Conservation (phyloP, 2,888 invertebrate species). For the Halictus quadricinctus region DNA sequence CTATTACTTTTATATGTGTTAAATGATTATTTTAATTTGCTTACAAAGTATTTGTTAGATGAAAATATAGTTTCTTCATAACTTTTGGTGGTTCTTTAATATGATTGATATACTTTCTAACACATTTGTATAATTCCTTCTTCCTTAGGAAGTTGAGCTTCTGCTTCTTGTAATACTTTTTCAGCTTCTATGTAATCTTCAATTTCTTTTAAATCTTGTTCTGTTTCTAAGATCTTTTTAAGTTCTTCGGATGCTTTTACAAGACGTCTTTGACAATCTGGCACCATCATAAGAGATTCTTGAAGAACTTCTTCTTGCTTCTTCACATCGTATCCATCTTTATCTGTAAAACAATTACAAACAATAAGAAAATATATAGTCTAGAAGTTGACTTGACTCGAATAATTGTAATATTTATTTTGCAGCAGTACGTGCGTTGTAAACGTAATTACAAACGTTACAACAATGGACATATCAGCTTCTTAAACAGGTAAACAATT, state of each 20-base stretch:
- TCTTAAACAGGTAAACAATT: not conserved
- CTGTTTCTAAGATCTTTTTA: conserved; percentile 88
- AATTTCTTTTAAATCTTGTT: conserved; percentile 89
- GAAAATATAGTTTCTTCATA: conserved; percentile 51
- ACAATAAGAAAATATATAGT: not conserved
- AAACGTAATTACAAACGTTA: not conserved
- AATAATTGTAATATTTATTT: not conserved
- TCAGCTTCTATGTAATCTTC: conserved; percentile 89
- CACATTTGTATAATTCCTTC: conserved; percentile 69
- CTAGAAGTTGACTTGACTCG: not conserved
- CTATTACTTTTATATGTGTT: conserved; percentile 33
- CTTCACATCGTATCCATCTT: conserved; percentile 90
- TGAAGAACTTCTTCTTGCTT: conserved; percentile 95
- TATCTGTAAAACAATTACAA: conserved; percentile 81
- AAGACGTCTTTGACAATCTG: conserved; percentile 92
- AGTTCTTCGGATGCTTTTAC: conserved; percentile 90
- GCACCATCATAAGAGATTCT: conserved; percentile 96
- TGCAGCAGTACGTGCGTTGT: not conserved
- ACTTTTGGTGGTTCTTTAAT: conserved; percentile 24
- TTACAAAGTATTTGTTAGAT: conserved; percentile 46
- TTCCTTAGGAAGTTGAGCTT: conserved; percentile 75
- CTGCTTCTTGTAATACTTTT: conserved; percentile 85
- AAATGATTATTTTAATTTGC: conserved; percentile 48
- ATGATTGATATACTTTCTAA: conserved; percentile 37
- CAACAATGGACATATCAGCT: not conserved